A percentile compares a stretch with the other conserved stretches of the same genome.
phyloP scores from a whole-genome alignment of 2,797 vertebrate species.

The Microctenopoma steveboyesi region DNA sequence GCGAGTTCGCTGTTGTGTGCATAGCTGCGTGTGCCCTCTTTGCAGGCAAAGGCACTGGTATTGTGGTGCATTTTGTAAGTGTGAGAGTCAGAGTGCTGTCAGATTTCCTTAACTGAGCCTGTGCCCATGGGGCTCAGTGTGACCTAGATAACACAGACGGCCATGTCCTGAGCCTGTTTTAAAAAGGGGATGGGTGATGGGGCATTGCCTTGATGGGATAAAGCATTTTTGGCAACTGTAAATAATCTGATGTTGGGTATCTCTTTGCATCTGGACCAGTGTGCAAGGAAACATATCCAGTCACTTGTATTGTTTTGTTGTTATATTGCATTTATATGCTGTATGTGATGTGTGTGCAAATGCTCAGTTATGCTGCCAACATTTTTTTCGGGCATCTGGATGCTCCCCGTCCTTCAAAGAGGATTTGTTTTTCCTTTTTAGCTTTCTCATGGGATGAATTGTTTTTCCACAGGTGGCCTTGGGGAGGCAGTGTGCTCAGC shows the following conservation, averaged over 20 bases:
- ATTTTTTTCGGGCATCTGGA: not conserved
- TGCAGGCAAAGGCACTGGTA: slow-evolving; percentile 49
- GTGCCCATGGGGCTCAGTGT: slow-evolving; percentile 74
- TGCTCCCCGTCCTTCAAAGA: not conserved
- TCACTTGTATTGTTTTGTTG: too few species aligned
- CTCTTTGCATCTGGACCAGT: slow-evolving; percentile 15
- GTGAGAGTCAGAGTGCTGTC: slow-evolving; percentile 76
- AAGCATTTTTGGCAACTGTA: slow-evolving; percentile 47
- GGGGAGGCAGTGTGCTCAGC: slow-evolving; percentile 87
- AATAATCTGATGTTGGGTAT: slow-evolving; percentile 36
- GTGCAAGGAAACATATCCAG: too few species aligned
- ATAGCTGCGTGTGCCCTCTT: slow-evolving; percentile 40
- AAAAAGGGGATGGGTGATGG: slow-evolving; percentile 56
- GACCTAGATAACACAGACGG: slow-evolving; percentile 82
- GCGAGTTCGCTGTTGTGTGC: slow-evolving; percentile 33
- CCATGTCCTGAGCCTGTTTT: slow-evolving; percentile 57
- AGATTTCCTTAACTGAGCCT: slow-evolving; percentile 79
- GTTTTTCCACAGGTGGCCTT: slow-evolving; percentile 83
- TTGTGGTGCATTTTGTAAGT: slow-evolving; percentile 61
- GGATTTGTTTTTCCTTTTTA: not conserved
- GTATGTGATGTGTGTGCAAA: slow-evolving; percentile 9
- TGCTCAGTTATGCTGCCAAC: not conserved
- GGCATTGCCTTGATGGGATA: slow-evolving; percentile 42
- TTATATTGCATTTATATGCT: not conserved
- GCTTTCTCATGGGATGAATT: slow-evolving; percentile 19